These are phyloP conservation scores for Teleogryllus oceanicus DNA, from an alignment of 2,888 invertebrate genomes.

Conservation along the genomic window DNA sequence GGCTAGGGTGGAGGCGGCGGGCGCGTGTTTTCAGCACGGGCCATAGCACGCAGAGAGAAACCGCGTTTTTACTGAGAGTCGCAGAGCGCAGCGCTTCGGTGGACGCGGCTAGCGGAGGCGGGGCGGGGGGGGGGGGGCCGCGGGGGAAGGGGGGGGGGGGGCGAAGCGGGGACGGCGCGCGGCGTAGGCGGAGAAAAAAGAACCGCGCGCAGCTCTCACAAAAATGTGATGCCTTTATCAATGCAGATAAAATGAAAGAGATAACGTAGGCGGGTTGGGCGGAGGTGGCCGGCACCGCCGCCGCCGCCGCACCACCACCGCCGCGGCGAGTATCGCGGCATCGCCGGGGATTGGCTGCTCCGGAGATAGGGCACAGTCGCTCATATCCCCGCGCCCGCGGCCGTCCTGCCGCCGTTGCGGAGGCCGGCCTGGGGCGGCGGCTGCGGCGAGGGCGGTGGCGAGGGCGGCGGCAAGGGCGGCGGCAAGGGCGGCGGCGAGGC, in stretches of 20 bases:
- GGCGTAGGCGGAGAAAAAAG: conserved; percentile 27
- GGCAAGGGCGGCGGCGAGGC: too few relatives aligned
- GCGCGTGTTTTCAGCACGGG: background rate
- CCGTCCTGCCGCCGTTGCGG: background rate
- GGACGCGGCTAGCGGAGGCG: background rate
- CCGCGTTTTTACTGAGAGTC: background rate
- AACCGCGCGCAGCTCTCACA: conserved; percentile 35
- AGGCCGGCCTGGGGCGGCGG: too few relatives aligned
- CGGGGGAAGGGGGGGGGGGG: background rate
- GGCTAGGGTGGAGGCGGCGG: too few relatives aligned
- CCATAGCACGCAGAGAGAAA: background rate
- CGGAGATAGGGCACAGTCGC: conserved; percentile 10
- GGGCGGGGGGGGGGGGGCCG: background rate
- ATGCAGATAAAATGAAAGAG: conserved; percentile 35
- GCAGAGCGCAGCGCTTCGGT: background rate
- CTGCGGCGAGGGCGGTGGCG: too few relatives aligned
- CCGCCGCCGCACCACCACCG: background rate
- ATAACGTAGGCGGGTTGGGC: conserved; percentile 27
- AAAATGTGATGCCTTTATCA: conserved; percentile 36
- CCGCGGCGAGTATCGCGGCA: background rate
- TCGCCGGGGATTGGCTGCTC: background rate
- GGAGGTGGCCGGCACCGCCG: conserved; percentile 7
- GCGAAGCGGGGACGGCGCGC: background rate
- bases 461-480: too few relatives aligned
- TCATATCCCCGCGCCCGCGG: background rate